phyloP scores from a whole-genome alignment of 2,113 vertebrate species.

The Apus apus region DNA sequence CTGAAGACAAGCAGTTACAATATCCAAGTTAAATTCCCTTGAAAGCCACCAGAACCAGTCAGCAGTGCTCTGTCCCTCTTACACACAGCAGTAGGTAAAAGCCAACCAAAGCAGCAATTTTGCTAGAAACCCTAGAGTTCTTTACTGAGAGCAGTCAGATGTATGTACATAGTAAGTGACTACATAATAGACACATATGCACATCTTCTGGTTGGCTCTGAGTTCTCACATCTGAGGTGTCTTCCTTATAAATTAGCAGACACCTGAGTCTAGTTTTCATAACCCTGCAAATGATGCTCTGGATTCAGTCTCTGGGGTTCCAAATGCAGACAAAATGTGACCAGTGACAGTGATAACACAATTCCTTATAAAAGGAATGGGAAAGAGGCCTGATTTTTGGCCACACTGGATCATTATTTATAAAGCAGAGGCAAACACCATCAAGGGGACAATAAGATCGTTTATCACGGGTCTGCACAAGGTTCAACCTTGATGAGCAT shows the following conservation, averaged over 20 bases:
- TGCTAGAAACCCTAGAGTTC: background rate
- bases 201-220: background rate
- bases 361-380: background rate
- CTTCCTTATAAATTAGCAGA: background rate
- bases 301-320: background rate
- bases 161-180: background rate
- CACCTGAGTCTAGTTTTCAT: background rate
- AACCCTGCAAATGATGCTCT: background rate
- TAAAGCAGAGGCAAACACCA: background rate
- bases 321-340: background rate
- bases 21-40: background rate
- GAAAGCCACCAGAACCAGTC: background rate
- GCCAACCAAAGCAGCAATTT: background rate
- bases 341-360: background rate
- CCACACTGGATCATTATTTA: background rate
- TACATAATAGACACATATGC: too few species aligned
- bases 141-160: background rate
- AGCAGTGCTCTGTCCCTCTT: background rate
- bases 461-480: background rate
- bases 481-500: background rate
- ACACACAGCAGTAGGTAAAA: background rate
- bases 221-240: background rate
- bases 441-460: background rate
- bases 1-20: background rate
- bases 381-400: background rate